A percentile compares a stretch with the other conserved stretches of the same genome.
Evolutionary conservation across 2,888 invertebrate genomes (phyloP).

Genomic region (Morinoia aosen): DNA sequence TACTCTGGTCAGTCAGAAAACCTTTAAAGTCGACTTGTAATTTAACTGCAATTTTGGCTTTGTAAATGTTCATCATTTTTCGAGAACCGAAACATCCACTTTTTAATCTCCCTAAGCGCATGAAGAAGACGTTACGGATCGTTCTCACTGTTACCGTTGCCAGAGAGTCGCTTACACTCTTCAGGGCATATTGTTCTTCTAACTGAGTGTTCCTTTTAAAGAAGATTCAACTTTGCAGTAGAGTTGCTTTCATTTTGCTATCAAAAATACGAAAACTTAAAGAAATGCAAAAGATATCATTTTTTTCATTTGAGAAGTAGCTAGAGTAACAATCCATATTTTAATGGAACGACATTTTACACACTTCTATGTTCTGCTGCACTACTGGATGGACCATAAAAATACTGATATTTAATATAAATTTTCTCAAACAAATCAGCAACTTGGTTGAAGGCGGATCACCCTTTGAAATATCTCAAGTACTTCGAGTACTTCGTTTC

Average conservation of each 20-base stretch:
- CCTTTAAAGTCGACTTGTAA: not conserved
- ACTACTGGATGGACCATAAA: no score
- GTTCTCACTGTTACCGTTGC: not conserved
- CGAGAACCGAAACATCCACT: not conserved
- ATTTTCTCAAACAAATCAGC: no score
- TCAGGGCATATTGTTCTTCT: not conserved
- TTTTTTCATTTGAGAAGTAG: not conserved
- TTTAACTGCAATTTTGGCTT: not conserved
- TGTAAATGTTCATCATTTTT: not conserved
- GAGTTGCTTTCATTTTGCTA: not conserved
- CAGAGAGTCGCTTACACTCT: not conserved
- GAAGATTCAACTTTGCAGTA: not conserved
- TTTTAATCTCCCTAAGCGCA: not conserved
- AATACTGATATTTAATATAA: no score
- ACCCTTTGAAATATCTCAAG: no score
- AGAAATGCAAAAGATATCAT: not conserved
- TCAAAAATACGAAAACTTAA: not conserved
- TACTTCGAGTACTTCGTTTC: no score
- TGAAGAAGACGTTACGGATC: not conserved
- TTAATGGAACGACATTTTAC: no score
- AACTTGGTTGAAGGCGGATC: no score
- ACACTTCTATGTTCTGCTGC: no score
- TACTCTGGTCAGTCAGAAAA: not conserved
- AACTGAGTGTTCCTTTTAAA: not conserved
- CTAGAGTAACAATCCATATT: not conserved